Evolutionary conservation across 35 echinoderm and acorn worm genomes (phyloP).

Genomic region (Patiria miniata): DNA sequence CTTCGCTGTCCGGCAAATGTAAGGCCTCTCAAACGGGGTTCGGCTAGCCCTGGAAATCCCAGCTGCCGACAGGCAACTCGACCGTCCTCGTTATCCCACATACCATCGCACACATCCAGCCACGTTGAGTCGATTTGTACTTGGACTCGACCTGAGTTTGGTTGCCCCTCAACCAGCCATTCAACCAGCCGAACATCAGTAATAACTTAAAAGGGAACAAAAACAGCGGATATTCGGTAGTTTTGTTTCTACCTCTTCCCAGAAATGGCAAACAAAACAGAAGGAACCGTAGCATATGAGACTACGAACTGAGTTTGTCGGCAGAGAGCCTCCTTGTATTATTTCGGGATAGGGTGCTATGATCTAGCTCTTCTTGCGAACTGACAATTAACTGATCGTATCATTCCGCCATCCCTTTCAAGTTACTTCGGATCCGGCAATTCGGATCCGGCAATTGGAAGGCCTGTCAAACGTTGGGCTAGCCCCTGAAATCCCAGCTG

Average conservation of each 20-base stretch:
- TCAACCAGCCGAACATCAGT: no score
- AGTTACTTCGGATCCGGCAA: no score
- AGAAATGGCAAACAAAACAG: no score
- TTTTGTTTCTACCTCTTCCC: no score
- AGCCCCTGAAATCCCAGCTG: not conserved
- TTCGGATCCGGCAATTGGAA: not conserved
- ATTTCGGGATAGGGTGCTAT: not conserved
- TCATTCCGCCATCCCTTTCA: no score
- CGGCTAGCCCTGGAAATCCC: not conserved
- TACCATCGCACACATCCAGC: not conserved
- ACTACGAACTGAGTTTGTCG: no score
- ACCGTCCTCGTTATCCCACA: not conserved
- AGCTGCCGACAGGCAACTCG: not conserved
- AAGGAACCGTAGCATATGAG: no score
- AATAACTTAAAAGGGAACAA: no score
- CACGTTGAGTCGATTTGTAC: not conserved
- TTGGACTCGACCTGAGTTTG: no score
- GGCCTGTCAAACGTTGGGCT: not conserved
- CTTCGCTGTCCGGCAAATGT: not conserved
- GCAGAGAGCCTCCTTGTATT: not conserved
- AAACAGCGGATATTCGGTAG: no score
- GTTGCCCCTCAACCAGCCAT: not conserved
- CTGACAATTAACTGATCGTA: no score
- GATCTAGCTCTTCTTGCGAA: not conserved
- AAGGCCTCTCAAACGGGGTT: not conserved